Evolutionary conservation across 2,888 invertebrate genomes (phyloP), one percentile per base, ranked within the genome.

Genomic region (Hydriomena furcata): DNA sequence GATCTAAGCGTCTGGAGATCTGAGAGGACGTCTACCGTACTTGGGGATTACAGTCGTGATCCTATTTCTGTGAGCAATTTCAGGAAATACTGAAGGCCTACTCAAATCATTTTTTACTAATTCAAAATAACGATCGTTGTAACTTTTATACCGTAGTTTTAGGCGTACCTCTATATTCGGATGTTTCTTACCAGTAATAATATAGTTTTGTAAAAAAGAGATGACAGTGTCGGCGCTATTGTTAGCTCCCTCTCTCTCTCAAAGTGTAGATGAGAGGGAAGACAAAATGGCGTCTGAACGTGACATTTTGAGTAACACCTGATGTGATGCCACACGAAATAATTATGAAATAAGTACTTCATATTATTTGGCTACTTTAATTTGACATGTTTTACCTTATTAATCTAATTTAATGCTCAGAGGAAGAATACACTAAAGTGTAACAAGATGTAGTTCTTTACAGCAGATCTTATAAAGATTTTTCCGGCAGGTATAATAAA

Each of bases 101-200:
- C 1, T 20, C 2, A 35, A 3, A 2, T 21, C 5, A 23, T 24
- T 24, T 24, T 24, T n/a, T 35, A 23, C 25, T 30, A 7, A 37
- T 20, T 12, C 7, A 28, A 27, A 11, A n/a, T 30, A n/a, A 40
- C 31, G 28, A 48, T 52, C 42, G 48, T 54, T 52, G 38, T 43
- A 25, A 38, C 34, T 48, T 50, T 52, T 54, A 50, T 50, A 51
- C 40, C 17, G 5, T 68, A 65, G 57, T 52, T 54, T 41, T 71
- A 68, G 62, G 63, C 56, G 58, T 62, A 68, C 61, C 50, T 66
- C 69, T 71, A 69, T 73, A 73, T 71, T 71, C 67, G 58, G 58
- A 68, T 52, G 50, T 60, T 46, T 42, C 5, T 7, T 10, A 34
- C 17, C 32, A 42, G 25, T 42, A 21, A n/a, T 21, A 12, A 37